A percentile compares a stretch with the other conserved stretches of the same genome.
phyloP scores from a whole-genome alignment of 2,797 vertebrate species.

The Oryzias sinensis region DNA sequence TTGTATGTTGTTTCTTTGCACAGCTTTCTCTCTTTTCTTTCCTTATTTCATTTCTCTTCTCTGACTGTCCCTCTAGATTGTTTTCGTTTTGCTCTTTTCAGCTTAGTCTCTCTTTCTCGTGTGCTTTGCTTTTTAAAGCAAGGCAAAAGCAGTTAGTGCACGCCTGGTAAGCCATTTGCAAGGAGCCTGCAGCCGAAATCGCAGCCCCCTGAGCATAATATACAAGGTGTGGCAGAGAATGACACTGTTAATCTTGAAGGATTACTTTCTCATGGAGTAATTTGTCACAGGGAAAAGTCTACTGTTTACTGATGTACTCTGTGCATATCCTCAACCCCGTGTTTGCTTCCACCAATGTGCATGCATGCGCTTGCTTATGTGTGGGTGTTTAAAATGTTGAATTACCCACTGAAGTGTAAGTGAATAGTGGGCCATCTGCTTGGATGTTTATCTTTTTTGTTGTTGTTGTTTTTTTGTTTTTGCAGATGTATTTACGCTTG shows the following conservation, averaged over 20 bases:
- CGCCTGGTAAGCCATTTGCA: constrained; percentile 52
- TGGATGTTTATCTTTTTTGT: constrained; percentile 54
- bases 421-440: constrained; percentile 64
- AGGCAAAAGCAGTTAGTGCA: constrained; percentile 49
- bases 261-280: constrained; percentile 68
- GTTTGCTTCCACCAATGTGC: constrained; percentile 33
- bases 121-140: constrained; percentile 29
- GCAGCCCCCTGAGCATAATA: constrained; percentile 54
- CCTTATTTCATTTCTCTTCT: constrained; percentile 11
- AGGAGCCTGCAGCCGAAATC: constrained; percentile 46
- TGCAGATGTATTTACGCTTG: constrained; percentile 49
- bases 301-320: constrained; percentile 50
- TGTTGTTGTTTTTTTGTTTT: constrained; percentile 15
- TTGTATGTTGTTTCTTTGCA: constrained; percentile 17
- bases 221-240: constrained; percentile 63
- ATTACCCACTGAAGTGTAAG: constrained; percentile 59
- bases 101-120: constrained; percentile 5
- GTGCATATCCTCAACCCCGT: constrained; percentile 34
- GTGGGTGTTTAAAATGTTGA: constrained; percentile 59
- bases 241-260: constrained; percentile 72
- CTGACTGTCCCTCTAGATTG: constrained; percentile 26
- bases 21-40: constrained; percentile 10
- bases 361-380: constrained; percentile 40
- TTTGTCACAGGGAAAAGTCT: constrained; percentile 60
- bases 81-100: constrained; percentile 27